Evolutionary conservation across 2,113 vertebrate genomes (phyloP).

Genomic region (Ptyas mucosa): DNA sequence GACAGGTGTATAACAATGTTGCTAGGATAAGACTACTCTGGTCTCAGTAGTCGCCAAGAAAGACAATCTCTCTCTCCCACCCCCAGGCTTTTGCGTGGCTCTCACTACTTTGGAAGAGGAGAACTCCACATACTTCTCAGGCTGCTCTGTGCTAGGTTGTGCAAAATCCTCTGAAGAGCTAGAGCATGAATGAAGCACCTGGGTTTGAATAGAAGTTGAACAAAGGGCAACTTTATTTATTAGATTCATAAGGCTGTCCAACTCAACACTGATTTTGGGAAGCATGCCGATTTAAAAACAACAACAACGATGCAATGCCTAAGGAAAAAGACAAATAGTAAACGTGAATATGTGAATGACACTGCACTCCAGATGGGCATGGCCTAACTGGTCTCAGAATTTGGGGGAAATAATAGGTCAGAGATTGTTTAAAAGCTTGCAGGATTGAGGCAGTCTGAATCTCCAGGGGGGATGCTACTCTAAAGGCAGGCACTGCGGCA

Average conservation of each 20-base stretch:
- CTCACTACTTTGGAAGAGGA: background rate
- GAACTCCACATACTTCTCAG: background rate
- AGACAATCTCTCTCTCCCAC: background rate
- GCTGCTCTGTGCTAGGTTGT: background rate
- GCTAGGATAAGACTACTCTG: background rate
- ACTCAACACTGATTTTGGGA: background rate
- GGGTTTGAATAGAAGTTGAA: background rate
- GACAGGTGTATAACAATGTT: background rate
- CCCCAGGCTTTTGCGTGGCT: background rate
- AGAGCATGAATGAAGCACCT: background rate
- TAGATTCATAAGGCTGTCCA: background rate
- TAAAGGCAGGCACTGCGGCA: background rate
- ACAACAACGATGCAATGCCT: background rate
- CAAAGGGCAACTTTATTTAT: background rate
- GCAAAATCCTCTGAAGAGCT: background rate
- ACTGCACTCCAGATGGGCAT: background rate
- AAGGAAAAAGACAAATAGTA: background rate
- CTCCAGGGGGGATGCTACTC: background rate
- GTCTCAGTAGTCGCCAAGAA: background rate
- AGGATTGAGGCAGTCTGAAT: background rate
- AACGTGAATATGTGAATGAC: background rate
- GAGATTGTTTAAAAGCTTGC: background rate
- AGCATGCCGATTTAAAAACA: background rate
- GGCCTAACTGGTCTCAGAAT: background rate
- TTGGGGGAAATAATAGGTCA: background rate